Percentiles rank a stretch among this genome's conserved stretches.
Evolutionary conservation across 2,797 vertebrate species (phyloP).

Genomic region (Fringilla coelebs): DNA sequence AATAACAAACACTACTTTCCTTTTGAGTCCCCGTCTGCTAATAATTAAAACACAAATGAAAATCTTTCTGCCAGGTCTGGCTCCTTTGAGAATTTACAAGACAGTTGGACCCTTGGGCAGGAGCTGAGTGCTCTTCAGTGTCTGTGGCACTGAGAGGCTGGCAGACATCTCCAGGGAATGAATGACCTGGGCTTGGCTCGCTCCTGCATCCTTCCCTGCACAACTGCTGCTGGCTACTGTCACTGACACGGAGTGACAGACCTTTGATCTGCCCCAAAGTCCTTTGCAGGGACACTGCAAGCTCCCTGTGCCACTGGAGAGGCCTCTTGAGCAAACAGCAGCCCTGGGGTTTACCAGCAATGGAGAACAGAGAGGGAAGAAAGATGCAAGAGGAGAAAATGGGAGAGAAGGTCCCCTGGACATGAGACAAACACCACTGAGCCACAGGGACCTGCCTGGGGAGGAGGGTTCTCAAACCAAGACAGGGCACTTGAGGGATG

Average conservation of each 20-base stretch:
- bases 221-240: neutral
- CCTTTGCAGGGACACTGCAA: neutral
- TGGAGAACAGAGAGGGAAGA: neutral
- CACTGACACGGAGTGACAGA: neutral
- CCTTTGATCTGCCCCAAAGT: neutral
- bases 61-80: neutral
- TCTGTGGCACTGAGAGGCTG: neutral
- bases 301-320: neutral
- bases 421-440: fast-evolving
- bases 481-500: fast-evolving
- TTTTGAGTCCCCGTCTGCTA: neutral
- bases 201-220: neutral
- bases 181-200: neutral
- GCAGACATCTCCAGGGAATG: neutral
- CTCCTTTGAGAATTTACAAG: neutral
- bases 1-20: neutral
- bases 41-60: neutral
- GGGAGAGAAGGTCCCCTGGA: neutral
- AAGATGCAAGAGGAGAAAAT: neutral
- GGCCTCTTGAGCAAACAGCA: neutral
- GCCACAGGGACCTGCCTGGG: neutral
- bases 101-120: neutral
- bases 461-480: neutral
- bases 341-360: neutral
- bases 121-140: neutral